Base-by-base conservation (phyloP, 2,888 invertebrate genomes). In the Strigamia transsilvanica region DNA sequence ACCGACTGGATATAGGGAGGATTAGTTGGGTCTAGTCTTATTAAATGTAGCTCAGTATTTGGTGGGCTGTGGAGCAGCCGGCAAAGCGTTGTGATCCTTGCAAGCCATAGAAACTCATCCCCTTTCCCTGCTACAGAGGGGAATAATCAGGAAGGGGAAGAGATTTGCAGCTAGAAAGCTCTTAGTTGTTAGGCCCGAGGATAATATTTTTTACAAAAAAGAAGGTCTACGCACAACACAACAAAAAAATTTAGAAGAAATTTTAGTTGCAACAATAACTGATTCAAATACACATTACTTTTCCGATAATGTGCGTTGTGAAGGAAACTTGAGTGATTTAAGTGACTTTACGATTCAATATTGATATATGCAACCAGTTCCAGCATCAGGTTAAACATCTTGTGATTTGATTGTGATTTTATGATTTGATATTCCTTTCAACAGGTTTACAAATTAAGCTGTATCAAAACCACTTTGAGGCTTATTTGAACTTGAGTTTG, bases 11-110 rank as follows among this genome's bases (percentile, higher is more conserved):
- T 73, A 32, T 73, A 73, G 73, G 73, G 73, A 73, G 73, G 73
- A 73, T 73, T 73, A 73, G 73, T 32, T 32, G 32, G 73, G 73
- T 73, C 73, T 73, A 73, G 73, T 73, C 73, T 73, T 73, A 73
- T 73, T 73, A 73, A 73, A 73, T 32, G 73, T 73, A n/a, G 73
- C 73, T 73, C 73, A 73, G 73, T 73, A 73, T 73, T 73, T 73
- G 73, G 73, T 73, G 32, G 73, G 73, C 73, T 73, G 73, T 73
- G 73, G 73, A 73, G 73, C 73, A 73, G 73, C 73, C 73, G 73
- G 73, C 73, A 73, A 73, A 73, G 73, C 73, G 73, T 73, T 73
- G 73, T 73, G 73, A 73, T 73, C 73, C 73, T 73, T 73, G 73
- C 73, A 73, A 73, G 73, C 73, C 73, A 73, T 73, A 73, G 73